A percentile compares a stretch with the other conserved stretches of the same genome.
Conservation (phyloP, 2,113 vertebrate genomes). For the Ailuropoda melanoleuca region DNA sequence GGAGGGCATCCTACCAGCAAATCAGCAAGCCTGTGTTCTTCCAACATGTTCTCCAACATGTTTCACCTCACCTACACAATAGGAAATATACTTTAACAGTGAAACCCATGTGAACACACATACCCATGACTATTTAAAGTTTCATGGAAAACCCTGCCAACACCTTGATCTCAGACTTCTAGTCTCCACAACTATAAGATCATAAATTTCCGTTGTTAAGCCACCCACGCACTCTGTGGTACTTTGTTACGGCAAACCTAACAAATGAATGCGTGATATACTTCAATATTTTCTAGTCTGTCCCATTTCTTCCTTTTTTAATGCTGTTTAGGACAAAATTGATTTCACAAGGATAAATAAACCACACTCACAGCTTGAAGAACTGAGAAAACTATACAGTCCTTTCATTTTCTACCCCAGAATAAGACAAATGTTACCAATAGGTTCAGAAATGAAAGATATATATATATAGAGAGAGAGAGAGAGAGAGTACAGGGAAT, state of each 20-base stretch:
- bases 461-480: not conserved
- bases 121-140: not conserved
- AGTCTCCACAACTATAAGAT: not conserved
- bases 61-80: not conserved
- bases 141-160: not conserved
- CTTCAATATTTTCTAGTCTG: not conserved
- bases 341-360: not conserved
- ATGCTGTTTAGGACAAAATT: not conserved
- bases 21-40: not conserved
- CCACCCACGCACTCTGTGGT: not conserved
- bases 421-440: slow-evolving; percentile 50
- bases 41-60: not conserved
- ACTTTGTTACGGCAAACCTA: not conserved
- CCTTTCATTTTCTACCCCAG: not conserved
- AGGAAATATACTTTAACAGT: not conserved
- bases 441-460: slow-evolving; percentile 51
- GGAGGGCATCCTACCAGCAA: not conserved
- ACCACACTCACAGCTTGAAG: not conserved
- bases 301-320: not conserved
- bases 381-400: slow-evolving; percentile 51
- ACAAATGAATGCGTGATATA: not conserved
- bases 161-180: too few species aligned
- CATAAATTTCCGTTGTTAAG: not conserved
- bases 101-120: not conserved
- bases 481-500: not conserved